Conservation (phyloP, 2,888 invertebrate species). For the Stenichneumon culpator region DNA sequence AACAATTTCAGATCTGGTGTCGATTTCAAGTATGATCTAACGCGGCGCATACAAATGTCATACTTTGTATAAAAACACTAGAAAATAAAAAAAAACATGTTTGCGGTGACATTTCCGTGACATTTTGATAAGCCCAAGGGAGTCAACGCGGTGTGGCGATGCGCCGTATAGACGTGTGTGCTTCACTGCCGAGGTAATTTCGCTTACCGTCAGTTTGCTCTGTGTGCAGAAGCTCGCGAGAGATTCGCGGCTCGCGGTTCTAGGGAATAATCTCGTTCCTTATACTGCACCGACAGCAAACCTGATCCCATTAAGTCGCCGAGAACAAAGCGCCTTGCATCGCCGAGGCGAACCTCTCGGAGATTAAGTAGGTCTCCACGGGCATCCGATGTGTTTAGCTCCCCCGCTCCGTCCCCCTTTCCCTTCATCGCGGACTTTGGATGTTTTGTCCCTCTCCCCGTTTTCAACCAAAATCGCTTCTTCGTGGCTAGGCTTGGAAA, state of each 20-base stretch:
- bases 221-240: background rate
- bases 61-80: background rate
- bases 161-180: background rate
- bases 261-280: constrained; percentile 58
- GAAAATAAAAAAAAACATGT: background rate
- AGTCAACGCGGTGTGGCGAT: background rate
- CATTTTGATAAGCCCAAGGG: background rate
- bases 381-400: constrained; percentile 55
- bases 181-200: background rate
- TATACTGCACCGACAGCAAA: constrained; percentile 49
- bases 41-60: background rate
- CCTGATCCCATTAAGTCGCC: constrained; percentile 62
- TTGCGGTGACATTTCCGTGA: background rate
- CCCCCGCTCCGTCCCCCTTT: background rate
- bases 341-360: constrained; percentile 29
- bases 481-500: constrained; percentile 6
- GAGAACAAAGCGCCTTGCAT: constrained; percentile 53
- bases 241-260: constrained; percentile 24
- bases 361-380: constrained; percentile 63
- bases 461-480: constrained; percentile 22
- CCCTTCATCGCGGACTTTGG: constrained; percentile 10
- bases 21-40: background rate
- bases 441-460: constrained; percentile 38
- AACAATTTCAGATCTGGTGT: background rate
- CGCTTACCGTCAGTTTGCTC: background rate